Conservation (phyloP, 2,888 invertebrate genomes). For the Noctua janthe region DNA sequence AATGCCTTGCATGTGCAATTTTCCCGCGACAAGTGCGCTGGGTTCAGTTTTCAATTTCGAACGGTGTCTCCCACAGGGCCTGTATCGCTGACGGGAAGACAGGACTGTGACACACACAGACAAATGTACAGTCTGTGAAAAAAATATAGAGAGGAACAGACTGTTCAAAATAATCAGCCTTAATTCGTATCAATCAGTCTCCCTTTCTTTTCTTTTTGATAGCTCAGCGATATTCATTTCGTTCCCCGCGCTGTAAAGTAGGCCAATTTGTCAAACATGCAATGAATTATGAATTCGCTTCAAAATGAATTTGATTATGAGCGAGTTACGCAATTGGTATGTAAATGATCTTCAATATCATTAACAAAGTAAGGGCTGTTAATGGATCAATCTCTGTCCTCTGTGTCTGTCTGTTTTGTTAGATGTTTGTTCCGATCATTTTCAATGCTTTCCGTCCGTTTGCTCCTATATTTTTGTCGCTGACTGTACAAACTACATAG, state of each 20-base stretch:
- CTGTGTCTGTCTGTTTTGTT: neutral
- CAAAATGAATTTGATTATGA: neutral
- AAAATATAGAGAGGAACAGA: neutral
- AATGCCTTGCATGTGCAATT: conserved; percentile 59
- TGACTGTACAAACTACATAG: conserved; percentile 18
- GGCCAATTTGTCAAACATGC: neutral
- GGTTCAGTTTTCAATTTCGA: conserved; percentile 78
- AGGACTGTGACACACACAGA: conserved; percentile 43
- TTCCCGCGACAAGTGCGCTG: conserved; percentile 60
- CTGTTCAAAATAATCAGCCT: neutral
- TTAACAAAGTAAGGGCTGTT: neutral
- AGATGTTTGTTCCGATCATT: neutral
- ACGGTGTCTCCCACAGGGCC: conserved; percentile 69
- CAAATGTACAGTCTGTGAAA: conserved; percentile 1
- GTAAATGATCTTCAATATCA: neutral
- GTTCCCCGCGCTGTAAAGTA: neutral
- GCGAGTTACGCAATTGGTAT: neutral
- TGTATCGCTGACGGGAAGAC: conserved; percentile 68
- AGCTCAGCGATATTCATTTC: neutral
- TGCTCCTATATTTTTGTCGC: neutral
- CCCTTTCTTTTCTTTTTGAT: neutral
- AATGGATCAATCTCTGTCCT: no score
- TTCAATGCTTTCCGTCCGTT: neutral
- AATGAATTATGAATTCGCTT: neutral
- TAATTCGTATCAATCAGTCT: neutral